Base-by-base conservation (phyloP, 2,888 invertebrate genomes). In the Agrotis ipsilon region DNA sequence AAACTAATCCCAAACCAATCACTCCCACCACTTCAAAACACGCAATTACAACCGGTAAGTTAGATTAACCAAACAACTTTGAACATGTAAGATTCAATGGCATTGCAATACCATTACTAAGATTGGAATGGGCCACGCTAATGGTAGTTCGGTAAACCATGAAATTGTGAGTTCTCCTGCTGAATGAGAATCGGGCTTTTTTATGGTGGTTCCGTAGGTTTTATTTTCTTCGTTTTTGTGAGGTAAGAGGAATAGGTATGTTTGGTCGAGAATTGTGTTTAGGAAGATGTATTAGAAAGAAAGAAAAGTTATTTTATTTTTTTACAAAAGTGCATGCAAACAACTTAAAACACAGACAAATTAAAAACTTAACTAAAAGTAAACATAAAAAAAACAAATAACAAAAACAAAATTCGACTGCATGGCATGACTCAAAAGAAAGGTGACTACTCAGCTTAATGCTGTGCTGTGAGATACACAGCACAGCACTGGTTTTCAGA, bases 31-130 rank as follows among this genome's bases (percentile, higher is more conserved):
- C 48, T 11, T 60, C 27, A 48, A 52, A 68, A 57, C 6, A 68
- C 16, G 45, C 21, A 68, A 65, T 64, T 64, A 69, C 51, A 45
- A 32, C 18, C 13, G 27, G 60, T 73, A 73, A 71, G 24, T 69
- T 75, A 72, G 61, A 73, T 75, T 72, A 81, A 83, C 55, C 49
- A 72, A 83, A 83, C 74, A 81, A 74, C 64, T 85, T 69, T 57
- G 58, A 27, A 75, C 84, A 72, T 72, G 68, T 75, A 82, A 82
- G 77, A 85, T 82, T 78, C 78, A 72, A 80, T 75, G 72, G 72
- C 65, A 49, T 61, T 78, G 84, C 80, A 72, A 86, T 78, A 63
- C 78, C 80, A 84, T 84, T 86, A 86, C 82, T 46, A 52, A 84
- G 78, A 86, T 84, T 84, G 76, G 73, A 84, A 83, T 65, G 49